A percentile compares a stretch with the other conserved stretches of the same genome.
phyloP scores from a whole-genome alignment of 2,113 vertebrate genomes.

The Eleginops maclovinus region DNA sequence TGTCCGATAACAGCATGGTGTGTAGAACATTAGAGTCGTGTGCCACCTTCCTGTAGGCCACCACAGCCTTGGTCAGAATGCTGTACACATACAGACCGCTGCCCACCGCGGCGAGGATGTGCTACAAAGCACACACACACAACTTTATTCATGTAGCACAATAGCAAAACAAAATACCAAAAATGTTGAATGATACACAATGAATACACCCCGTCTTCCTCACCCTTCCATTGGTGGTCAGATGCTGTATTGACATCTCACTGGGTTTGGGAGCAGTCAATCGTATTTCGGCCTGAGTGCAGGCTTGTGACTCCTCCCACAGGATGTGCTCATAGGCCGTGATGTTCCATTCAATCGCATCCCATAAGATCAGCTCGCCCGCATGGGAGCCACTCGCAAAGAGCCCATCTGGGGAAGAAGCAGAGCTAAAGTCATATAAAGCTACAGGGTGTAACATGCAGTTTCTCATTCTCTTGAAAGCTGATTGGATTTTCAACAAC shows the following conservation, averaged over 20 bases:
- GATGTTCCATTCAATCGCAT: conserved; percentile 88
- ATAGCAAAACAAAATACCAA: not conserved
- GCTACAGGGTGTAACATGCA: not conserved
- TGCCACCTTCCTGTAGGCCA: conserved; percentile 92
- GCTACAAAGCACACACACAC: conserved; percentile 74
- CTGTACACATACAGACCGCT: conserved; percentile 94
- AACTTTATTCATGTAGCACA: not conserved
- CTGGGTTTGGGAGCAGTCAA: conserved; percentile 87
- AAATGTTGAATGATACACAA: not conserved
- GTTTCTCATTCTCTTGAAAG: not conserved
- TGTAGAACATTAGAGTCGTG: conserved; percentile 94
- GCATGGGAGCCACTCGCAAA: conserved; percentile 93
- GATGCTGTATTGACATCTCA: conserved; percentile 91
- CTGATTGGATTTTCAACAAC: not conserved
- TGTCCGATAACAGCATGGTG: conserved; percentile 77
- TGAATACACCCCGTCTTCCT: conserved; percentile 17
- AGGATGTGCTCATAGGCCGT: conserved; percentile 88
- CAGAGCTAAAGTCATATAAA: not conserved
- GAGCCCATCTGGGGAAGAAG: conserved; percentile 60
- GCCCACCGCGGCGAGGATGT: conserved; percentile 92
- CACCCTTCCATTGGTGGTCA: conserved; percentile 91
- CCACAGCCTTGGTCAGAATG: conserved; percentile 87
- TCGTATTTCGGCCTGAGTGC: conserved; percentile 87
- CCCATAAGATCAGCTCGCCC: conserved; percentile 95
- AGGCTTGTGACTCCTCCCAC: conserved; percentile 87